Evolutionary conservation across 2,888 invertebrate genomes (phyloP).

Genomic region (Schizotus pectinicornis): DNA sequence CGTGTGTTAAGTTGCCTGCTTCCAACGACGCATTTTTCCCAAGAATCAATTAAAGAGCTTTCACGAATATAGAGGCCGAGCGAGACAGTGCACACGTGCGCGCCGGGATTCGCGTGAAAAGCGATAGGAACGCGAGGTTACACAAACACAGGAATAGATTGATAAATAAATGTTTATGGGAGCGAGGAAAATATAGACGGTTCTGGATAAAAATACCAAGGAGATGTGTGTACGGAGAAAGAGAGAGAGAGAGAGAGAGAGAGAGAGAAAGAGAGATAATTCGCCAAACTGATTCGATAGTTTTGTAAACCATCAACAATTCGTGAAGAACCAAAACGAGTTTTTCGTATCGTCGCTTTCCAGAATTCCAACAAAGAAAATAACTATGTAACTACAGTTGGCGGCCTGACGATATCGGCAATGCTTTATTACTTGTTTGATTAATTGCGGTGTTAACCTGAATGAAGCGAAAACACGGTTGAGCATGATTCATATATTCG

Average conservation of each 20-base stretch:
- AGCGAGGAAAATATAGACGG: constrained; percentile 2
- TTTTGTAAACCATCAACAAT: not conserved
- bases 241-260: not conserved
- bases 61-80: constrained; percentile 9
- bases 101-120: constrained; percentile 12
- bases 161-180: constrained; percentile 16
- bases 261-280: not conserved
- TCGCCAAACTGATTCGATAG: no score
- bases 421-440: no score
- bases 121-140: constrained; percentile 14
- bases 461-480: no score
- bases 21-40: constrained; percentile 5
- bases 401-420: no score
- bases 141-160: constrained; percentile 1
- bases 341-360: not conserved
- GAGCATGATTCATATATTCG: no score
- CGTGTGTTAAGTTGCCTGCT: constrained; percentile 8
- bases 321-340: not conserved
- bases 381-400: no score
- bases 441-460: no score
- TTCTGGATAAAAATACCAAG: not conserved
- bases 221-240: not conserved
- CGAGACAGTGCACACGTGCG: constrained; percentile 1
- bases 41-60: constrained; percentile 19
- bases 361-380: no score